Evolutionary conservation across 2,113 vertebrate species (phyloP), one percentile per base, ranked within the genome.

Genomic region (Monopterus albus): DNA sequence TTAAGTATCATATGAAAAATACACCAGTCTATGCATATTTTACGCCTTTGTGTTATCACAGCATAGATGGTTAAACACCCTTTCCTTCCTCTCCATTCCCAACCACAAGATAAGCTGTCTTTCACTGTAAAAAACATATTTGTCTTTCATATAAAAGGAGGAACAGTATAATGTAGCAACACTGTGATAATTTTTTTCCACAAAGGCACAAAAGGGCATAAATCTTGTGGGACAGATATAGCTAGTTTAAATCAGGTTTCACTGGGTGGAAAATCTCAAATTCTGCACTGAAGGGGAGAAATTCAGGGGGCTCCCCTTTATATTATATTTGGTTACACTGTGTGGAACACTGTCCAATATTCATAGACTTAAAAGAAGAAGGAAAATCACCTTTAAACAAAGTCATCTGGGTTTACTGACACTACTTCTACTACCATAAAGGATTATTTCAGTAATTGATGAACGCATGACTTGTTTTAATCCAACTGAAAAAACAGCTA

Each of bases 231-330:
- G 70, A 25, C 3, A 62, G 12, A 46, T 2, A 7, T 21, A 35
- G 39, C 40, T 49, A 65, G 35, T 62, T 51, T 60, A 75, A 83
- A 61, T 52, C 70, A 7, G 31, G 17, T 75, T 43, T 71, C 42
- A 67, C 85, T 89, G 79, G 83, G 88, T 88, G 86, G 81, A 85
- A 80, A 84, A 46, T 50, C 67, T 81, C 67, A 6, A 77, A 69
- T 63, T 89, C 42, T 87, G 73, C 66, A 78, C 75, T 83, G 77
- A 65, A 68, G 80, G 91, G 91, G 89, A 88, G 69, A 91, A 85
- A 79, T 36, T n/a, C 61, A 78, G 92, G 92, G 91, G 88, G 49
- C 60, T 84, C 83, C 93, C 93, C 88, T 75, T 17, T 36, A 42
- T 10, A 58, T 53, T 38, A 29, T 60, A 38, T 72, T 53, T 56